phyloP scores from a whole-genome alignment of 2,113 vertebrate genomes.

The Camelus bactrianus region DNA sequence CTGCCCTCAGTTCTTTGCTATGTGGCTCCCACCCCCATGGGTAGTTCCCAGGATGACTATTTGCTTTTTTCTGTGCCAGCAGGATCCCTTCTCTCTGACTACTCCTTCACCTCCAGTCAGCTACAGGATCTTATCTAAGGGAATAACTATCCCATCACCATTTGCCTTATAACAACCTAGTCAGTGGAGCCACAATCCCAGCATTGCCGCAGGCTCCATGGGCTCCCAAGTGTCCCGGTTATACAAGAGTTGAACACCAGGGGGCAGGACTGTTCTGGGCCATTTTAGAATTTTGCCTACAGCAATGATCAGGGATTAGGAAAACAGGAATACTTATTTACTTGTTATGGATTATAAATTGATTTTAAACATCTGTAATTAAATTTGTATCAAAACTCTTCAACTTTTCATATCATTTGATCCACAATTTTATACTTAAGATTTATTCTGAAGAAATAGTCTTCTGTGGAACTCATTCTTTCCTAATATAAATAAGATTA shows the following conservation, averaged over 20 bases:
- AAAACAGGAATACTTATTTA: background rate
- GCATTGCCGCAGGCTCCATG: fast-evolving
- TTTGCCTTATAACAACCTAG: background rate
- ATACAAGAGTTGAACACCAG: background rate
- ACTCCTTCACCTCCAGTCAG: background rate
- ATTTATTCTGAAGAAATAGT: background rate
- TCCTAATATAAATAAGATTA: background rate
- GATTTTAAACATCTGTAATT: background rate
- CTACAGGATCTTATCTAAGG: background rate
- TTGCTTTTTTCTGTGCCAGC: background rate
- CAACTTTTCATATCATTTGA: background rate
- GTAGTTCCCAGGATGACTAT: background rate
- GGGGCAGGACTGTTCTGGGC: fast-evolving
- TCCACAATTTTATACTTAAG: background rate
- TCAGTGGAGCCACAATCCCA: background rate
- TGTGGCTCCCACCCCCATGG: background rate
- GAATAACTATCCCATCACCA: background rate
- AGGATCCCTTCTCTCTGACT: background rate
- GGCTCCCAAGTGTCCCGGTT: fast-evolving
- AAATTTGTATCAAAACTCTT: background rate
- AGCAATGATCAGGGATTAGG: no score
- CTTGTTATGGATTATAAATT: background rate
- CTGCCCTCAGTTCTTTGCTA: background rate
- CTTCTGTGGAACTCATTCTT: background rate
- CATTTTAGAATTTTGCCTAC: background rate